Evolutionary conservation across 2,888 invertebrate species (phyloP).

Genomic region (Stegophylla sp.): DNA sequence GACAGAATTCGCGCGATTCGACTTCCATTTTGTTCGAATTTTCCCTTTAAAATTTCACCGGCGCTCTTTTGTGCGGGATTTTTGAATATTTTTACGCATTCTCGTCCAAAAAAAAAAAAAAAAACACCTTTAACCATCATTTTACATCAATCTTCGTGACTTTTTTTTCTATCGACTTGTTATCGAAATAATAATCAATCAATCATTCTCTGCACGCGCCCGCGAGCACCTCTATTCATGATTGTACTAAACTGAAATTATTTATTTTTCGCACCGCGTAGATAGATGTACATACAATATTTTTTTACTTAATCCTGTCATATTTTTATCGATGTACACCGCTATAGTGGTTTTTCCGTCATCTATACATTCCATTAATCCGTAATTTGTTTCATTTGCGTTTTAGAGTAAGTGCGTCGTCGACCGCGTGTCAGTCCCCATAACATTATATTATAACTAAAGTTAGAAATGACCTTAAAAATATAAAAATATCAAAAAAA

Average conservation of each 20-base stretch:
- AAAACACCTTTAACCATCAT: constrained; percentile 24
- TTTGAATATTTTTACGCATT: constrained; percentile 24
- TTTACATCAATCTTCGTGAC: constrained; percentile 50
- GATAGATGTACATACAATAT: constrained; percentile 22
- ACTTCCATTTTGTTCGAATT: constrained; percentile 2
- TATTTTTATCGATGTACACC: constrained; percentile 16
- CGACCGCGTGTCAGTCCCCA: too few relatives aligned
- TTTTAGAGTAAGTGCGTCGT: background rate
- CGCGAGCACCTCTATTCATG: constrained; percentile 16
- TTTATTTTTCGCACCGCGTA: constrained; percentile 15
- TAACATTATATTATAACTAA: too few relatives aligned
- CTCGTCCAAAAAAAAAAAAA: constrained; percentile 5
- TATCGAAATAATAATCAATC: constrained; percentile 52
- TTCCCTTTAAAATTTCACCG: background rate
- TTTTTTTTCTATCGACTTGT: constrained; percentile 44
- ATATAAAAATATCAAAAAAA: too few relatives aligned
- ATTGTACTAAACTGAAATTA: constrained; percentile 35
- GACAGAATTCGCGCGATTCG: background rate
- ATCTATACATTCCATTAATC: background rate
- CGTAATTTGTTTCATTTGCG: background rate
- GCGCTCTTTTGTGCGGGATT: background rate
- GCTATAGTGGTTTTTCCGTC: constrained; percentile 1
- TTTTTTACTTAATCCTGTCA: constrained; percentile 24
- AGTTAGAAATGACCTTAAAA: too few relatives aligned
- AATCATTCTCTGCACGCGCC: constrained; percentile 20